phyloP scores from a whole-genome alignment of 2,113 vertebrate genomes.

The Sinocyclocheilus grahami region DNA sequence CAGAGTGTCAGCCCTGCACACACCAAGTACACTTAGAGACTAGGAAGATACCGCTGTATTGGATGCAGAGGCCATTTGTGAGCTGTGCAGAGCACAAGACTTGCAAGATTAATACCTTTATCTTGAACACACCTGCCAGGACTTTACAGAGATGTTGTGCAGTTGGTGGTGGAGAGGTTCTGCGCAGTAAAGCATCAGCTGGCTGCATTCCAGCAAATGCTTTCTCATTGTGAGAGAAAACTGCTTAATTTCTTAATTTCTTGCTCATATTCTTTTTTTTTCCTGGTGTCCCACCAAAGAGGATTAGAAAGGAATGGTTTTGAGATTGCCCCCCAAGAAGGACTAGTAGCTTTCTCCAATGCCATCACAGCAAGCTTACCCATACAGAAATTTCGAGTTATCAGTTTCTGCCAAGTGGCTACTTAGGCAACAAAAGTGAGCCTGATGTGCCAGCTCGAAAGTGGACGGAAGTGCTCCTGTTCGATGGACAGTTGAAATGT shows the following conservation, averaged over 20 bases:
- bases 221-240: too few relatives aligned
- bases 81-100: not conserved
- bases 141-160: not conserved
- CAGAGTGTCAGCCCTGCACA: not conserved
- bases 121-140: not conserved
- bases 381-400: too few relatives aligned
- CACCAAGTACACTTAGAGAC: not conserved
- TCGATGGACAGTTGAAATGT: too few relatives aligned
- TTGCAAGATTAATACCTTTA: not conserved
- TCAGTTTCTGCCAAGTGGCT: too few relatives aligned
- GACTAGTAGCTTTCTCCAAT: not conserved
- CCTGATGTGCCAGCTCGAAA: not conserved
- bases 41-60: not conserved
- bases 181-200: too few relatives aligned
- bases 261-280: not conserved
- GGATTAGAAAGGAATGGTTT: not conserved
- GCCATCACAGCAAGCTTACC: too few relatives aligned
- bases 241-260: too few relatives aligned
- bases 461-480: too few relatives aligned
- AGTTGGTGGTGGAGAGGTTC: too few relatives aligned
- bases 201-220: too few relatives aligned
- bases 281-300: not conserved
- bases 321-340: not conserved
- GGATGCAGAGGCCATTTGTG: not conserved
- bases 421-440: not conserved